Conservation (phyloP, 2,797 vertebrate species). For the Amniataba percoides region DNA sequence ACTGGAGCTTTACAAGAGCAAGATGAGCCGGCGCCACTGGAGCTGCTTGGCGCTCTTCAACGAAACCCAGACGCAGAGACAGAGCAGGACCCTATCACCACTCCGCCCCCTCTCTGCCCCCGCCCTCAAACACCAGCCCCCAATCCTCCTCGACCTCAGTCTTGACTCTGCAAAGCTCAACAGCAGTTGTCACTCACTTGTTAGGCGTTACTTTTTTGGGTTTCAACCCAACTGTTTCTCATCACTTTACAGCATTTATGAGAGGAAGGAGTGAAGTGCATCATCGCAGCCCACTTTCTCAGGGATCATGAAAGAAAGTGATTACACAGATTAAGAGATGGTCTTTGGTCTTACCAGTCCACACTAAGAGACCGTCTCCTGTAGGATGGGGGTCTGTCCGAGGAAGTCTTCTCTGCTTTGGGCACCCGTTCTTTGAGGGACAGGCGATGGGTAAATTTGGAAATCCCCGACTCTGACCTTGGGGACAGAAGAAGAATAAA, state of each 20-base stretch:
- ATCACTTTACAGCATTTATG: slow-evolving; percentile 4
- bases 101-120: slow-evolving; percentile 54
- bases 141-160: slow-evolving; percentile 39
- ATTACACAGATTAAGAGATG: not conserved
- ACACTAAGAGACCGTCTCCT: slow-evolving; percentile 91
- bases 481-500: slow-evolving; percentile 54
- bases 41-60: slow-evolving; percentile 76
- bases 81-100: slow-evolving; percentile 66
- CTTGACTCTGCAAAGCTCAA: slow-evolving; percentile 15
- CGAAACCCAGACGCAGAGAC: slow-evolving; percentile 76
- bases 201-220: slow-evolving; percentile 9
- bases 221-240: not conserved
- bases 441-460: slow-evolving; percentile 90
- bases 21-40: slow-evolving; percentile 84
- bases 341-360: slow-evolving; percentile 88
- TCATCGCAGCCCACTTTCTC: not conserved
- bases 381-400: slow-evolving; percentile 84
- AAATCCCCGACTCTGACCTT: slow-evolving; percentile 90
- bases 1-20: slow-evolving; percentile 83
- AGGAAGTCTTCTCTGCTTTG: slow-evolving; percentile 86
- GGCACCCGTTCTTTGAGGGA: slow-evolving; percentile 90
- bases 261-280: not conserved
- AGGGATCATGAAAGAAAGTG: not conserved
- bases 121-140: slow-evolving; percentile 45
- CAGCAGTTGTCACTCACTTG: slow-evolving; percentile 21